A percentile compares a stretch with the other conserved stretches of the same genome.
phyloP scores from a whole-genome alignment of 2,797 vertebrate species.

The Pipistrellus kuhlii region DNA sequence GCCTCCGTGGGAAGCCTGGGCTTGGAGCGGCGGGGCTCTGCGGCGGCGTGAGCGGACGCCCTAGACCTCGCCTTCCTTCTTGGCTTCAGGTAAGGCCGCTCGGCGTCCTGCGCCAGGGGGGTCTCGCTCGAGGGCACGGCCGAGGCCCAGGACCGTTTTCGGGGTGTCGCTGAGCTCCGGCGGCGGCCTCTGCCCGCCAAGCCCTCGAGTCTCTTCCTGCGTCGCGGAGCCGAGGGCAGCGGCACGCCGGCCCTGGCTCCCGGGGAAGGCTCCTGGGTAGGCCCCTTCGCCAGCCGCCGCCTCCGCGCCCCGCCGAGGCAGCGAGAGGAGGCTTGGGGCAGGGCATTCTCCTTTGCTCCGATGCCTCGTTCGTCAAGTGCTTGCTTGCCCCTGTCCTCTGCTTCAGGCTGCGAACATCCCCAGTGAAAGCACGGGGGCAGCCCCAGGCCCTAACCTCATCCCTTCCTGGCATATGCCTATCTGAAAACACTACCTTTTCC shows the following conservation, averaged over 20 bases:
- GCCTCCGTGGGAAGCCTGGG: conserved; percentile 66
- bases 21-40: conserved; percentile 48
- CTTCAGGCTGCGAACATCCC: not conserved
- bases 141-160: not conserved
- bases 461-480: not conserved
- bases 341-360: conserved; percentile 20
- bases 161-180: not conserved
- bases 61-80: conserved; percentile 59
- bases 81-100: conserved; percentile 79
- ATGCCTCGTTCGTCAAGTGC: not conserved
- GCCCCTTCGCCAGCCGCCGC: conserved; percentile 57
- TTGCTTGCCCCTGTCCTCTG: not conserved
- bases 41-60: conserved; percentile 63
- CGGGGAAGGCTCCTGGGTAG: not conserved
- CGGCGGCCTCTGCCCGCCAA: not conserved
- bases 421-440: not conserved
- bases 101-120: not conserved
- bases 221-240: not conserved
- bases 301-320: conserved; percentile 37
- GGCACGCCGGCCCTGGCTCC: conserved; percentile 43
- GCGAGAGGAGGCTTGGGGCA: conserved; percentile 19
- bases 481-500: conserved; percentile 35
- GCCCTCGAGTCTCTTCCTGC: not conserved
- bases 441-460: not conserved
- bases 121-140: not conserved